Evolutionary conservation across 2,113 vertebrate genomes (phyloP), one percentile per base, ranked within the genome.

Genomic region (Hippocampus guttulatus): DNA sequence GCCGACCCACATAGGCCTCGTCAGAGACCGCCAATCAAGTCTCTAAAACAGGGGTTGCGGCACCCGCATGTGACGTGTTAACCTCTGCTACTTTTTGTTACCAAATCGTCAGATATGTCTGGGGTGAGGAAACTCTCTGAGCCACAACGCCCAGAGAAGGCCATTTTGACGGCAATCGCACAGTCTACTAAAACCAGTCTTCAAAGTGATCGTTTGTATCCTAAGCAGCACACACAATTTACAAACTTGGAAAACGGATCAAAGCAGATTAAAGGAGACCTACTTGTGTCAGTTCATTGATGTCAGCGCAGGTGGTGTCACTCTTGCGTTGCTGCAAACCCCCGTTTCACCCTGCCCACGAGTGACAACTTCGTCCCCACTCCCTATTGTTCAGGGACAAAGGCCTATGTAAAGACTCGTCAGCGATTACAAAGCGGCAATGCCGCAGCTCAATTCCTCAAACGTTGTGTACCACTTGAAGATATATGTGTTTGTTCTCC

Each of bases 211-310:
- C 3, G 60, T 64, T 43, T 88, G 69, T 25, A 8, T 85, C 81
- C 81, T 70, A 70, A 87, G 88, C 86, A 68, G 77, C 64, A 68
- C 75, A 71, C 68, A 40, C 70, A 40, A 71, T 25, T 1, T 18
- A 76, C 82, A 81, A 57, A 70, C 58, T 84, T 81, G 81, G 12
- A 14, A 78, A 70, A 81, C 76, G 83, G 81, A 91, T 91, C 87
- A 92, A 88, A 90, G 90, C 86, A 81, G 85, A 89, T 92, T 88
- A 91, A 87, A 91, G 85, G 88, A 82, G 84, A 90, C 87, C 85
- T 84, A n/a, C 14, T 73, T 33, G 80, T 89, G 88, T 90, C 84
- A 87, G 75, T 73, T 80, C 86, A 79, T 84, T 87, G 89, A 90
- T 91, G 86, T 88, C 74, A 89, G 88, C 83, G 88, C 87, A 90